Evolutionary conservation across 2,797 vertebrate genomes (phyloP).

Genomic region (Glyptemys insculpta): DNA sequence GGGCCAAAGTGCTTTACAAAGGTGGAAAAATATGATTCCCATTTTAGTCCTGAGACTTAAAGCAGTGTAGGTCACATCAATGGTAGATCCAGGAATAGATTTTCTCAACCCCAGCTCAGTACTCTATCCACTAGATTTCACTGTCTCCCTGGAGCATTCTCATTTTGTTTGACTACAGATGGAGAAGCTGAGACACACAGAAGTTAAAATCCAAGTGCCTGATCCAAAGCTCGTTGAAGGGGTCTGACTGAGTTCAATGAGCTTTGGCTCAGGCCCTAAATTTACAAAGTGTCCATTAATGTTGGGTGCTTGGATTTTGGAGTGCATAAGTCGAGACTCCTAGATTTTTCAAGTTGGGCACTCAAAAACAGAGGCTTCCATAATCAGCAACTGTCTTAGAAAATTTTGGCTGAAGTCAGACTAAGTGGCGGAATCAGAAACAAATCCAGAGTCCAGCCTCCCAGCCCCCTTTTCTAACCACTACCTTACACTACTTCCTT

Average conservation of each 20-base stretch:
- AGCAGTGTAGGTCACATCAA: neutral
- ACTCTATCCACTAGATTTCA: conserved; percentile 14
- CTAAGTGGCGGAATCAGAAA: neutral
- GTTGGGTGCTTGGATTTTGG: neutral
- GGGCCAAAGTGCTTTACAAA: neutral
- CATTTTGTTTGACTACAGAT: conserved; percentile 27
- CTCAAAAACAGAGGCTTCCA: neutral
- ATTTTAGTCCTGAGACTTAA: neutral
- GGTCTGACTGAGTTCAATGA: neutral
- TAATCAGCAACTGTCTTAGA: neutral
- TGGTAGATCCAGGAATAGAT: conserved; percentile 16
- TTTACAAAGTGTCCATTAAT: neutral
- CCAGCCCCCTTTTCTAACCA: neutral
- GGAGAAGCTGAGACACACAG: neutral
- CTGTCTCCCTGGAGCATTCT: conserved; percentile 32
- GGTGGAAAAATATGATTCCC: neutral
- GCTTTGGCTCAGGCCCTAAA: neutral
- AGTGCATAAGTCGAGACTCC: neutral
- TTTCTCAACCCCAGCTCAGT: conserved; percentile 37
- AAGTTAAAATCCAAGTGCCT: neutral
- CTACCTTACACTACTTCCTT: neutral
- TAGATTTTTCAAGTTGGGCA: neutral
- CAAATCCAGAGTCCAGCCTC: neutral
- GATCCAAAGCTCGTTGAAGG: conserved; percentile 6
- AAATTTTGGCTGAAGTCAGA: neutral